Evolutionary conservation across 1,140 invertebrate genomes (phyloP), one percentile per base, ranked within the genome.

Genomic region (Capitella teleta): DNA sequence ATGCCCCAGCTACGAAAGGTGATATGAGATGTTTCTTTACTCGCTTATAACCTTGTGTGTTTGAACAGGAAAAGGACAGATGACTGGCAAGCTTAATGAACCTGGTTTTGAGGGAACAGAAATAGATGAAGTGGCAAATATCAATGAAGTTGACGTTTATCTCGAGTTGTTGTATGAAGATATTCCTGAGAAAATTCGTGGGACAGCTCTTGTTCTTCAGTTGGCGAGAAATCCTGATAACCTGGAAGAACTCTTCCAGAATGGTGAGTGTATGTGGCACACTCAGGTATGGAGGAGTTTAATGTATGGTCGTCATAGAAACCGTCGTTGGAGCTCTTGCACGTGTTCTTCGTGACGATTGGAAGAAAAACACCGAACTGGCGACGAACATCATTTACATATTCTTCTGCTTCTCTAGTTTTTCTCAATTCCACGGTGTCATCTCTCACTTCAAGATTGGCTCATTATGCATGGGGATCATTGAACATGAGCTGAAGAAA

Each of bases 321-420:
- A 88, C 90, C n/a, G 78, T 96, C 23, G 74, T 98, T 18, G 93
- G 90, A 76, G 94, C 93, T 42, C 74, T 99, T 50, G 86, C 90
- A 4, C 78, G 95, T 64, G 90, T 98, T 24, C 72, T 98, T 32
- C 77, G 93, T 60, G 95, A 99, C 77, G 94, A 98, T 74, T 97
- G 91, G 84, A 87, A 86, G 73, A 83, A 86, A 64, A 96, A 89
- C 67, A 84, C 96, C 60, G 92, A 97, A 69, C 71, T 98, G 25
- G 92, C 89, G 48, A 95, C 87, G 57, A 95, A 96, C 70, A 91
- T 98, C 63, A 84, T 96, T 53, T 92, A 92, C 66, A 87, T 90
- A 55, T 98, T 98, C 74, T 92, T 94, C 66, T 95, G 89, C 67
- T 94, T 98, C 69, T 96, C 93, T 10, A 86, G 86, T n/a, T 98